phyloP scores from a whole-genome alignment of 1,140 invertebrate genomes.

The Hyphantria cunea region DNA sequence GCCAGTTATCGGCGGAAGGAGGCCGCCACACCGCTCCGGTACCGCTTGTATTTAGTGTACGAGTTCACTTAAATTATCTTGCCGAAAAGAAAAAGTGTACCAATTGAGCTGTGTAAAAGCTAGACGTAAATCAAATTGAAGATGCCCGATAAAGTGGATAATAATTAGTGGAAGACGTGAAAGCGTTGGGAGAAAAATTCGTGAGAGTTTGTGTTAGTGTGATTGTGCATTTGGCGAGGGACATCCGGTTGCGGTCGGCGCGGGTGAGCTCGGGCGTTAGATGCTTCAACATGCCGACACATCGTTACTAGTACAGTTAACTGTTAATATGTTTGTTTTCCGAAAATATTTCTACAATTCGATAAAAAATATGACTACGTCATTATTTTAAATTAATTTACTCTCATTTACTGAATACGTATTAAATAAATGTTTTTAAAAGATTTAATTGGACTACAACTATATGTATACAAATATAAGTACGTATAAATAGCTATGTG shows the following conservation, averaged over 20 bases:
- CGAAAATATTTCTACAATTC: too few relatives aligned
- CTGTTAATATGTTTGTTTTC: too few relatives aligned
- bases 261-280: constrained; percentile 20
- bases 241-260: constrained; percentile 66
- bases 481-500: too few relatives aligned
- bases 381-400: too few relatives aligned
- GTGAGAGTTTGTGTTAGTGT: constrained; percentile 79
- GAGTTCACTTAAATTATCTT: constrained; percentile 46
- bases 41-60: constrained; percentile 38
- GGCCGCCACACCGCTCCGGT: constrained; percentile 44
- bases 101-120: constrained; percentile 69
- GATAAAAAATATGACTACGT: too few relatives aligned
- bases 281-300: constrained; percentile 3
- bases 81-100: constrained; percentile 76
- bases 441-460: too few relatives aligned
- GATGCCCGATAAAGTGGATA: constrained; percentile 81
- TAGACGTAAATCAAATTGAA: constrained; percentile 81
- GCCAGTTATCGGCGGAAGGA: constrained; percentile 11
- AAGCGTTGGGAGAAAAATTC: constrained; percentile 81
- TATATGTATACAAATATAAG: too few relatives aligned
- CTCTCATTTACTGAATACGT: too few relatives aligned
- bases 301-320: not conserved
- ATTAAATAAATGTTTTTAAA: too few relatives aligned
- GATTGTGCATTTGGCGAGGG: constrained; percentile 77
- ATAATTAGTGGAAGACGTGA: constrained; percentile 81